A percentile compares a stretch with the other conserved stretches of the same genome.
These are phyloP conservation scores for Amblyopsis rosae DNA, from an alignment of 2,113 vertebrate species.

Conservation along the genomic window DNA sequence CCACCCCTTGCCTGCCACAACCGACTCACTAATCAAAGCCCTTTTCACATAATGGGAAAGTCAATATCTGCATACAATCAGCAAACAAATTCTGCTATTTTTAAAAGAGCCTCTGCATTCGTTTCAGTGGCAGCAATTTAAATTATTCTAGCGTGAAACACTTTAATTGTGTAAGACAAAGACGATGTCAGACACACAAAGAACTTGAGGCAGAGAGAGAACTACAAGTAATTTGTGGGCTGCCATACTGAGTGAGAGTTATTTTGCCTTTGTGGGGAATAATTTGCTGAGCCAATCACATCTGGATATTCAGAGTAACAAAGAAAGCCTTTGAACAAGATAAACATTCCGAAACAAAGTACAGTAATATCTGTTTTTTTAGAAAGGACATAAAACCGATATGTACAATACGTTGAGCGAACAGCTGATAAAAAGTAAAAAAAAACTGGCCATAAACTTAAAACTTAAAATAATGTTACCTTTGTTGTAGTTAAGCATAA, in stretches of 20 bases:
- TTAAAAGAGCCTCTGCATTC: constrained; percentile 81
- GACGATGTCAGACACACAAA: constrained; percentile 89
- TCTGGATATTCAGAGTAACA: constrained; percentile 68
- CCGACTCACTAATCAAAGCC: constrained; percentile 74
- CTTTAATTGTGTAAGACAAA: constrained; percentile 97
- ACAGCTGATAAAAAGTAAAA: not conserved
- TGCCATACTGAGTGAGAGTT: constrained; percentile 82
- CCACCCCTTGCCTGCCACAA: constrained; percentile 38
- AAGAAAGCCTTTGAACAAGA: constrained; percentile 79
- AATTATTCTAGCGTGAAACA: constrained; percentile 96
- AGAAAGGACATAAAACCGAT: too few relatives aligned
- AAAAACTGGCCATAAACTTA: not conserved
- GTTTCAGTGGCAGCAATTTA: constrained; percentile 88
- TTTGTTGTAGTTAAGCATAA: constrained; percentile 25
- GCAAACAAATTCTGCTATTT: constrained; percentile 90
- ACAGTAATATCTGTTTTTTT: not conserved
- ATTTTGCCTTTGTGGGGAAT: constrained; percentile 78
- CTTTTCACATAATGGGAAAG: constrained; percentile 86
- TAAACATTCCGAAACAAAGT: constrained; percentile 56
- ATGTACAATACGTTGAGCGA: not conserved
- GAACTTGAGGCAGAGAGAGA: constrained; percentile 85
- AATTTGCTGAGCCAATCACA: constrained; percentile 69
- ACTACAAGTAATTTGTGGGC: constrained; percentile 86
- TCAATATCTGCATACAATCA: constrained; percentile 85
- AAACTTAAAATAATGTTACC: constrained; percentile 31